Evolutionary conservation across 2,113 vertebrate species (phyloP).

Genomic region (Brachirus orientalis): DNA sequence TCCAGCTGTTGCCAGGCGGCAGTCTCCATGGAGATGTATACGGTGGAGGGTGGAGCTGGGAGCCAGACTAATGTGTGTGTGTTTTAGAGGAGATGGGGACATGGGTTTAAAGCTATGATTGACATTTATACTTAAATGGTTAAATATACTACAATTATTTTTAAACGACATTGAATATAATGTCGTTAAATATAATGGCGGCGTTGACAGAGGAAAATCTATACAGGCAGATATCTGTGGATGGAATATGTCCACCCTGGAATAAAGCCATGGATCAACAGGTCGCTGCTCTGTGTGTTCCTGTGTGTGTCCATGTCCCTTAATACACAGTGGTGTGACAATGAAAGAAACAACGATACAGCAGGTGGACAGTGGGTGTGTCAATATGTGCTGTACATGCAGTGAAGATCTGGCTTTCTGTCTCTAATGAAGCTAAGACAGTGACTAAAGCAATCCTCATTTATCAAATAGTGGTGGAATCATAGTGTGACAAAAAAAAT

Average conservation of each 20-base stretch:
- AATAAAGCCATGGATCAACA: conserved; percentile 3
- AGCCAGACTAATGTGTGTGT: conserved; percentile 21
- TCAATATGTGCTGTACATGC: too few species aligned
- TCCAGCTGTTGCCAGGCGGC: conserved; percentile 86
- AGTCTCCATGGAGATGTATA: conserved; percentile 84
- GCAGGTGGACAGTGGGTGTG: too few species aligned
- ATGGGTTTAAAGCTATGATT: conserved; percentile 27
- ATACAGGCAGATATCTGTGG: conserved; percentile 26
- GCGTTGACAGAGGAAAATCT: conserved; percentile 39
- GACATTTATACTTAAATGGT: conserved; percentile 6
- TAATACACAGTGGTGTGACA: neutral
- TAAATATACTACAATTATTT: neutral
- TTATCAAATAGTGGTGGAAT: too few species aligned
- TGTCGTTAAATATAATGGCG: conserved; percentile 40
- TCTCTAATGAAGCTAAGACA: conserved; percentile 51
- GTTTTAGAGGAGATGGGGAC: neutral
- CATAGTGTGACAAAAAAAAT: too few species aligned
- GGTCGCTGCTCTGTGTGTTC: neutral
- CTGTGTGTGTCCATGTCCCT: conserved; percentile 1
- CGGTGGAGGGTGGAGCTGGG: conserved; percentile 48
- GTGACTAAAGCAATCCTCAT: too few species aligned
- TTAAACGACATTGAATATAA: conserved; percentile 12
- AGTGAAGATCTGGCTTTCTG: neutral
- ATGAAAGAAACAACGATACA: too few species aligned
- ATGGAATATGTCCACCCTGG: too few species aligned